Percentiles rank a stretch among this genome's conserved stretches.
These are phyloP conservation scores for Cephus cinctus DNA, from an alignment of 1,140 invertebrate species.

Conservation along the genomic window DNA sequence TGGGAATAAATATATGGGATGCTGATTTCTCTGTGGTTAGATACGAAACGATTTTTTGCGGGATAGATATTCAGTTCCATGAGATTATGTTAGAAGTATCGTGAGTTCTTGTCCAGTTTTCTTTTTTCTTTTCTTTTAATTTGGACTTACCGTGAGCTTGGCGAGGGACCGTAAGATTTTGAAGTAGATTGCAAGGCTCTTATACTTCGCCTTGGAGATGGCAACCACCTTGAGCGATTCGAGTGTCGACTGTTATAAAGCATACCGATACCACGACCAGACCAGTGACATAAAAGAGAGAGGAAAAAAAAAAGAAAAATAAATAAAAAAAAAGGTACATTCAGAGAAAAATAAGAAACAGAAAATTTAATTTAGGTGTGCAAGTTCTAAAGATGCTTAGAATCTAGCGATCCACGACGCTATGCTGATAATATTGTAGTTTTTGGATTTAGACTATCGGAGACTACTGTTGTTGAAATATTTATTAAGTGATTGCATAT, in stretches of 20 bases:
- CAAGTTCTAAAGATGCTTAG: slow-evolving; percentile 1
- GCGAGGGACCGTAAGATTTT: slow-evolving; percentile 16
- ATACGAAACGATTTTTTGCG: too few relatives aligned
- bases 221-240: slow-evolving; percentile 34
- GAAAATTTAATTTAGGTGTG: slow-evolving; percentile 12
- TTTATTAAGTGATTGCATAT: too few relatives aligned
- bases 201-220: slow-evolving; percentile 32
- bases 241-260: slow-evolving; percentile 39
- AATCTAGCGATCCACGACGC: too few relatives aligned
- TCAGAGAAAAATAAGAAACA: not conserved
- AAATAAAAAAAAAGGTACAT: slow-evolving; percentile 11
- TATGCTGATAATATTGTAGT: too few relatives aligned
- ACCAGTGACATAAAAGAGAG: not conserved
- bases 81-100: too few relatives aligned
- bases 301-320: slow-evolving; percentile 15
- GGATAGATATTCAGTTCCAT: too few relatives aligned
- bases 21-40: too few relatives aligned
- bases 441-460: too few relatives aligned
- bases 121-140: too few relatives aligned
- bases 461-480: too few relatives aligned
- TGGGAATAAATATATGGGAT: too few relatives aligned
- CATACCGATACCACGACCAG: slow-evolving; percentile 21
- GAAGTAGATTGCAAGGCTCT: slow-evolving; percentile 23
- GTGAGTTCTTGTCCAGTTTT: too few relatives aligned
- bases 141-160: slow-evolving; percentile 36